Evolutionary conservation across 2,113 vertebrate genomes (phyloP).

Genomic region (Oncorhynchus kisutch): DNA sequence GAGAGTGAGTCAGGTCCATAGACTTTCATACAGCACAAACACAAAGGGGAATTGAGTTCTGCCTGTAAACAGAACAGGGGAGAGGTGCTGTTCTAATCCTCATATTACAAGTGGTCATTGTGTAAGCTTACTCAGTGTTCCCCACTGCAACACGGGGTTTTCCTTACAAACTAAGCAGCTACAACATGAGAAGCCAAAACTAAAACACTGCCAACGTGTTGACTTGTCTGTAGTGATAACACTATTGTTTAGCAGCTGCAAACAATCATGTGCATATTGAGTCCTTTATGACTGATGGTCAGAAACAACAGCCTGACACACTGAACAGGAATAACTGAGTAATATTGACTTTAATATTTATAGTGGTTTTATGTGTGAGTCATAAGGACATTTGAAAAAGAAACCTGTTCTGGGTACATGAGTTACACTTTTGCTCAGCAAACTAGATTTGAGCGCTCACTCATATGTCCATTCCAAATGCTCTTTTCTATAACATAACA

Average conservation of each 20-base stretch:
- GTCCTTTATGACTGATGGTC: neutral
- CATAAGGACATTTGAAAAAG: neutral
- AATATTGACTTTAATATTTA: neutral
- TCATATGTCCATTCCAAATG: neutral
- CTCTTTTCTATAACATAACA: neutral
- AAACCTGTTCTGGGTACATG: neutral
- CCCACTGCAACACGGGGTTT: slow-evolving; percentile 10
- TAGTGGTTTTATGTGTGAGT: neutral
- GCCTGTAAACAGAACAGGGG: neutral
- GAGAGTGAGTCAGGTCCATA: too few relatives aligned
- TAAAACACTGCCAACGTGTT: too few relatives aligned
- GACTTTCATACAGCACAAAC: too few relatives aligned
- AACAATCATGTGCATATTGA: neutral
- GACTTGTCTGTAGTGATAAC: slow-evolving; percentile 18
- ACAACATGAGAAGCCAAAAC: neutral
- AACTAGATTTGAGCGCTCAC: too few relatives aligned
- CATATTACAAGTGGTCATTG: neutral
- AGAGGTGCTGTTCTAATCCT: slow-evolving; percentile 9
- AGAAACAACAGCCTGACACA: neutral
- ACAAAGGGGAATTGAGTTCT: neutral
- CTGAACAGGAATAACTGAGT: slow-evolving; percentile 8
- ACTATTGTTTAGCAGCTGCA: slow-evolving; percentile 35
- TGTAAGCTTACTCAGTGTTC: neutral
- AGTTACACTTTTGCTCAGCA: too few relatives aligned
- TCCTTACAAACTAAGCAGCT: slow-evolving; percentile 6